Percentiles rank a stretch among this genome's conserved stretches.
phyloP scores from a whole-genome alignment of 2,888 invertebrate genomes.

The Drosophila quinaria region DNA sequence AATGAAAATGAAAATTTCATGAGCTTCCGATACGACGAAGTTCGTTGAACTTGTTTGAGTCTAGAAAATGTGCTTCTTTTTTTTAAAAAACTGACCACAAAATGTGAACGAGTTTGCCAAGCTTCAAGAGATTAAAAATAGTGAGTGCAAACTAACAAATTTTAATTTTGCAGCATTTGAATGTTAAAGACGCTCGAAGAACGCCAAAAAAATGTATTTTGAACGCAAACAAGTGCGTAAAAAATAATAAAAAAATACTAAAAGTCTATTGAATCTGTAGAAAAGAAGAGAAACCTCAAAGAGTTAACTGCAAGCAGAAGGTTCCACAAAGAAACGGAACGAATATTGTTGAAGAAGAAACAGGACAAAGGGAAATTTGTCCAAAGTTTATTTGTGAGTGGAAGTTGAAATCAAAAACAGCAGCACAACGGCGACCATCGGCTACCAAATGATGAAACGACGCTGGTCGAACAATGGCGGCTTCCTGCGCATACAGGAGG shows the following conservation, averaged over 20 bases:
- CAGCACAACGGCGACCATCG: conserved; percentile 76
- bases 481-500: conserved; percentile 90
- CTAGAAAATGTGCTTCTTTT: neutral
- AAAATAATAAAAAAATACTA: conserved; percentile 64
- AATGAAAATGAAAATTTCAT: conserved; percentile 79
- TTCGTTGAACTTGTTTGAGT: conserved; percentile 64
- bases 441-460: conserved; percentile 89
- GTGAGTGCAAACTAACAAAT: conserved; percentile 29
- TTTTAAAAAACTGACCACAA: conserved; percentile 53
- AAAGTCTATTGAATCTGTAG: neutral
- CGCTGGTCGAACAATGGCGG: conserved; percentile 92
- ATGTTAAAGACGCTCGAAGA: conserved; percentile 36
- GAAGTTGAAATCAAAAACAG: conserved; percentile 47
- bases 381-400: conserved; percentile 19
- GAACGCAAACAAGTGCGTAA: conserved; percentile 81
- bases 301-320: neutral
- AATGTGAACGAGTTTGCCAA: conserved; percentile 63
- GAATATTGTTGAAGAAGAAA: neutral
- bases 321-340: neutral
- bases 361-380: conserved; percentile 48
- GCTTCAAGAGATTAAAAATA: conserved; percentile 3
- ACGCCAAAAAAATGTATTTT: conserved; percentile 75
- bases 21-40: conserved; percentile 45
- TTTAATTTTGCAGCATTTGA: conserved; percentile 63
- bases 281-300: neutral